A percentile compares a stretch with the other conserved stretches of the same genome.
phyloP scores from a whole-genome alignment of 2,113 vertebrate genomes.

The Chaetodon trifascialis region DNA sequence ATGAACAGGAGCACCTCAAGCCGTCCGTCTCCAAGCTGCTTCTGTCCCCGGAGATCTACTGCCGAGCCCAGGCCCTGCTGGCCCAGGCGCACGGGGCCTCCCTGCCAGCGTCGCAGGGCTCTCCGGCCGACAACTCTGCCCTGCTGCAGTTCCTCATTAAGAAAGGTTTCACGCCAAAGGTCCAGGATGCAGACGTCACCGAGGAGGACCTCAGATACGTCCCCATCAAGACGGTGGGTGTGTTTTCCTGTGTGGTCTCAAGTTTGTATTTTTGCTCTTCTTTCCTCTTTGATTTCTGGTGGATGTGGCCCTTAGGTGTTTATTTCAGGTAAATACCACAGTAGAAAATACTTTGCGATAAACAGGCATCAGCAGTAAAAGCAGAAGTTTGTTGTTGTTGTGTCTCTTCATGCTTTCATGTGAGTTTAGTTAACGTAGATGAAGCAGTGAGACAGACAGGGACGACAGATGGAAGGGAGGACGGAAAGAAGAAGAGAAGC shows the following conservation, averaged over 20 bases:
- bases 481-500: background rate
- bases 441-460: background rate
- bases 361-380: background rate
- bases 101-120: slow-evolving; percentile 53
- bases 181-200: slow-evolving; percentile 83
- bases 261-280: background rate
- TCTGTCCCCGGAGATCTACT: slow-evolving; percentile 89
- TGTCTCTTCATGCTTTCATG: background rate
- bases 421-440: background rate
- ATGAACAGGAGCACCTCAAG: slow-evolving; percentile 89
- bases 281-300: background rate
- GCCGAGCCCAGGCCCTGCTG: slow-evolving; percentile 83
- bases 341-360: too few species aligned
- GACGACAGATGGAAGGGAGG: background rate
- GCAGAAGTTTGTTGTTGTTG: background rate
- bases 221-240: slow-evolving; percentile 89
- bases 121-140: slow-evolving; percentile 74
- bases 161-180: slow-evolving; percentile 80
- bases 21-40: slow-evolving; percentile 87
- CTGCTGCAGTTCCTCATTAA: slow-evolving; percentile 87
- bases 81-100: slow-evolving; percentile 66
- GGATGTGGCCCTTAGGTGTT: background rate
- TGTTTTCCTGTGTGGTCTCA: background rate
- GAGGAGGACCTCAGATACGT: slow-evolving; percentile 86
- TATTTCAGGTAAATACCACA: background rate